Percentiles rank a stretch among this genome's conserved stretches.
phyloP scores from a whole-genome alignment of 92 coral and sea anemone genomes.

The Montipora capitata region DNA sequence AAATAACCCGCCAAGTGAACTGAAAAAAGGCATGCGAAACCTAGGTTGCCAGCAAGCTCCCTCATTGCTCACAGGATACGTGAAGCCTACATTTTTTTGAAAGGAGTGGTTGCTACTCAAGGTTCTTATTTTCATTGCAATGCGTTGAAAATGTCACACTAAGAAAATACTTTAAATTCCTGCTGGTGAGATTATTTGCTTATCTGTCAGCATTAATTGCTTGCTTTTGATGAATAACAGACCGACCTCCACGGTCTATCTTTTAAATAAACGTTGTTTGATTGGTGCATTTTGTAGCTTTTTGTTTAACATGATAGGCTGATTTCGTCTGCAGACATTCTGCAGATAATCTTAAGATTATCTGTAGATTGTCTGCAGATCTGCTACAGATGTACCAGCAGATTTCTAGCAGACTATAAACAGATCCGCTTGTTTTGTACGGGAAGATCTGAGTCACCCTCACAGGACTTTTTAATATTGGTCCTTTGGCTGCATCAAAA shows the following conservation, averaged over 20 bases:
- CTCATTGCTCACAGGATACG: neutral
- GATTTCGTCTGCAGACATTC: neutral
- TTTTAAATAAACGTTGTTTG: neutral
- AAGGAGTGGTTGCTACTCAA: neutral
- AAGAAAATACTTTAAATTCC: constrained; percentile 21
- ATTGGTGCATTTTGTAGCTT: neutral
- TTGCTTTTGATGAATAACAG: neutral
- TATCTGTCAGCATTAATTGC: neutral
- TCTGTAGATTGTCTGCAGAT: neutral
- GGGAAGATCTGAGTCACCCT: constrained; percentile 41
- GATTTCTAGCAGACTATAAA: too few species aligned
- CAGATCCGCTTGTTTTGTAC: too few species aligned
- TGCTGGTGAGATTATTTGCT: neutral
- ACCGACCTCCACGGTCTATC: neutral
- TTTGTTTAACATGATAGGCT: neutral
- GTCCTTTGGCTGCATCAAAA: constrained; percentile 35
- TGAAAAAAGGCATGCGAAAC: neutral
- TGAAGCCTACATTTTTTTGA: neutral
- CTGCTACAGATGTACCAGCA: neutral
- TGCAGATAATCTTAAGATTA: neutral
- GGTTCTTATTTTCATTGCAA: too few species aligned
- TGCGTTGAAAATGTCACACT: neutral
- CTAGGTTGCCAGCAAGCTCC: neutral
- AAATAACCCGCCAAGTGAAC: too few species aligned
- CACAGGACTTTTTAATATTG: constrained; percentile 35